Conservation (phyloP, 2,113 vertebrate species). For the Xiphorhynchus elegans region DNA sequence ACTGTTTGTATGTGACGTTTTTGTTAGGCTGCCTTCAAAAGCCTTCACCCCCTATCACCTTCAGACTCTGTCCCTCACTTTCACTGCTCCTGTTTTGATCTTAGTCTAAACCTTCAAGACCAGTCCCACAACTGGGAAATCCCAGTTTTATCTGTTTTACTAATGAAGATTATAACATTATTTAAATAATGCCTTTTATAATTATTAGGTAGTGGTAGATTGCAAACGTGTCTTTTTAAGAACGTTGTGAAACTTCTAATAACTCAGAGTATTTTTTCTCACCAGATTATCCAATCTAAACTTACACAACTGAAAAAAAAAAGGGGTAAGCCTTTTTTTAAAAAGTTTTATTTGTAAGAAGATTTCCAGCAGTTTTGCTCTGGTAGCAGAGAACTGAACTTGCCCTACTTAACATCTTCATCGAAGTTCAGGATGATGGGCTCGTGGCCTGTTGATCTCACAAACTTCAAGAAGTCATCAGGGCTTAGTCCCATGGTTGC, state of each 20-base stretch:
- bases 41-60: background rate
- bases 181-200: background rate
- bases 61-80: background rate
- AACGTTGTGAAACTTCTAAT: background rate
- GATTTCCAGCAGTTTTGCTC: background rate
- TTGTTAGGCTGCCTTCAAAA: background rate
- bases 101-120: background rate
- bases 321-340: background rate
- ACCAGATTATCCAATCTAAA: background rate
- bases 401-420: slow-evolving; percentile 7
- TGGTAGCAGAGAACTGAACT: background rate
- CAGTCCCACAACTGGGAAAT: background rate
- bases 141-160: background rate
- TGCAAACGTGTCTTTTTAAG: background rate
- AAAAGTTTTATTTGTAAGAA: background rate
- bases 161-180: background rate
- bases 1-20: fast-evolving
- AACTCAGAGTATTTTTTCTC: background rate
- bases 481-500: slow-evolving; percentile 89
- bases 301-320: background rate
- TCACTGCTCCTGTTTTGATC: background rate
- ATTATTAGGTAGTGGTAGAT: background rate
- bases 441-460: slow-evolving; percentile 87
- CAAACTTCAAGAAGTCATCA: slow-evolving; percentile 84
- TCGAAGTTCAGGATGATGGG: slow-evolving; percentile 78